Percentiles rank a stretch among this genome's conserved stretches.
Evolutionary conservation across 2,113 vertebrate genomes (phyloP).

Genomic region (Sylvietta virens): DNA sequence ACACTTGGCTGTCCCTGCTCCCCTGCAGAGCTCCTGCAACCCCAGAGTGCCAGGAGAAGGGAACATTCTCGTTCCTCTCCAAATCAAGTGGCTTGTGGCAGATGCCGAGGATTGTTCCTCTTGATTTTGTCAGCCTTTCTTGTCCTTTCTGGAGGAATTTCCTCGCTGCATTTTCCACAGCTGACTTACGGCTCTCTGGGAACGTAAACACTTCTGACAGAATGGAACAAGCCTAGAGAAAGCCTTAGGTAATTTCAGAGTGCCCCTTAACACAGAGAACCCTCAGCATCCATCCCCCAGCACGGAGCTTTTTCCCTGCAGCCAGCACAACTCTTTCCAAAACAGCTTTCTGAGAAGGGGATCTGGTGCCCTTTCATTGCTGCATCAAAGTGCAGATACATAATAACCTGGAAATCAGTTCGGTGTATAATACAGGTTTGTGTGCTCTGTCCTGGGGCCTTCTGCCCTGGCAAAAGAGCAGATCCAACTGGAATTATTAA

Average conservation of each 20-base stretch:
- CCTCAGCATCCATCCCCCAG: background rate
- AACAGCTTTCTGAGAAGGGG: background rate
- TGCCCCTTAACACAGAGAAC: background rate
- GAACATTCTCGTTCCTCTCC: slow-evolving; percentile 2
- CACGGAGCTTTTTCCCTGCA: background rate
- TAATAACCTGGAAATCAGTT: background rate
- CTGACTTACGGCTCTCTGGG: background rate
- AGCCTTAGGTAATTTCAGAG: slow-evolving; percentile 51
- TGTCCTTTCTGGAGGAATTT: slow-evolving; percentile 21
- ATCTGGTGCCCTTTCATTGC: background rate
- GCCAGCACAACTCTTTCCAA: background rate
- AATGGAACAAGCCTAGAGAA: slow-evolving; percentile 40
- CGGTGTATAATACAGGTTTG: fast-evolving
- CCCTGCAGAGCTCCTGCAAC: background rate
- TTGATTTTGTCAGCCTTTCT: background rate
- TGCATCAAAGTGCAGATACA: background rate
- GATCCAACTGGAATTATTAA: background rate
- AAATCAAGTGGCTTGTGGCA: background rate
- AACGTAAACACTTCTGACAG: slow-evolving; percentile 38
- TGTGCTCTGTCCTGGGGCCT: background rate
- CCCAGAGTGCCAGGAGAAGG: background rate
- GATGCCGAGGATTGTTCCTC: background rate
- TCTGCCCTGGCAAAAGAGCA: background rate
- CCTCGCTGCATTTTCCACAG: background rate
- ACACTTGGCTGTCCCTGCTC: background rate